phyloP scores from a whole-genome alignment of 2,888 invertebrate species.

The Drosophila leonis region DNA sequence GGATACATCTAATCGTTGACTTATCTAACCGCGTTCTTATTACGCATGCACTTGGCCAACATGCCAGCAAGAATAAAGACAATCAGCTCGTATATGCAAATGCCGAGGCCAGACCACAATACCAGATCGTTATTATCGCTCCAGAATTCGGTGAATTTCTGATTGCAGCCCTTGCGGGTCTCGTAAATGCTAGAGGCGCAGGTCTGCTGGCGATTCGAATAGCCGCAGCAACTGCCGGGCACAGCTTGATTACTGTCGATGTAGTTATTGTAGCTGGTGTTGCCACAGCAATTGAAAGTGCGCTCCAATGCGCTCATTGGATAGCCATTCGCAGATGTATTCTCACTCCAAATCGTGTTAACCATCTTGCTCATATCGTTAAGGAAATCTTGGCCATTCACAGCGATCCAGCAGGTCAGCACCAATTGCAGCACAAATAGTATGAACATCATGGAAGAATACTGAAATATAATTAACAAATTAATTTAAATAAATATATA shows the following conservation, averaged over 20 bases:
- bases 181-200: constrained; percentile 47
- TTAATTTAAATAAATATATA: not conserved
- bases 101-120: constrained; percentile 89
- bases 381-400: constrained; percentile 87
- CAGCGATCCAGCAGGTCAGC: constrained; percentile 90
- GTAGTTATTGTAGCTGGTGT: constrained; percentile 51
- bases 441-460: constrained; percentile 89
- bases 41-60: constrained; percentile 91
- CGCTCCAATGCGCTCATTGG: constrained; percentile 81
- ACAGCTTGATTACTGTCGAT: constrained; percentile 3
- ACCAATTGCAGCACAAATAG: constrained; percentile 91
- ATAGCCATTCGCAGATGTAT: constrained; percentile 50
- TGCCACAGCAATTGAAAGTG: constrained; percentile 77
- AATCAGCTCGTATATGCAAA: constrained; percentile 90
- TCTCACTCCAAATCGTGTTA: constrained; percentile 82
- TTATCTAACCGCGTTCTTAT: constrained; percentile 30
- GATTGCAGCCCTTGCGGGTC: constrained; percentile 57
- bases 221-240: constrained; percentile 77
- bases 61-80: constrained; percentile 93
- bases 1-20: constrained; percentile 8
- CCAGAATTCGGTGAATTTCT: constrained; percentile 84
- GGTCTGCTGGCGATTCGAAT: constrained; percentile 23
- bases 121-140: constrained; percentile 84
- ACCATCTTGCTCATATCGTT: constrained; percentile 86
- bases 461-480: constrained; percentile 85